Evolutionary conservation across 1,140 invertebrate species (phyloP).

Genomic region (Apis dorsata): DNA sequence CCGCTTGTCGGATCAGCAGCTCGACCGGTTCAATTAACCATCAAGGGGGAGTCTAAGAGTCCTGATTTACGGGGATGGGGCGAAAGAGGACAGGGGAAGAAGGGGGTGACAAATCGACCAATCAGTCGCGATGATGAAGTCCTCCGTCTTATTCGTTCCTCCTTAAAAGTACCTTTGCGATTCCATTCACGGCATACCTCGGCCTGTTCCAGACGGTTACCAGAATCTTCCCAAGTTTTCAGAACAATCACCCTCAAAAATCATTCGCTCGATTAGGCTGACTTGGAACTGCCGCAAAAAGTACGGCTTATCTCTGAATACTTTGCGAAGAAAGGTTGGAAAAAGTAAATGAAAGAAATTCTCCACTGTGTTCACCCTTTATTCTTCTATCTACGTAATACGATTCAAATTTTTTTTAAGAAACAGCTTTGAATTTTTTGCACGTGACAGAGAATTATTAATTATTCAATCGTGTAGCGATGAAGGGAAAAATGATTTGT

Average conservation of each 20-base stretch:
- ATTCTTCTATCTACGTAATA: too few relatives aligned
- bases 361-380: too few relatives aligned
- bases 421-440: too few relatives aligned
- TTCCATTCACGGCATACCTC: conserved; percentile 39
- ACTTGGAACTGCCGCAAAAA: conserved; percentile 51
- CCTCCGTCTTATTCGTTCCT: conserved; percentile 68
- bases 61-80: conserved; percentile 49
- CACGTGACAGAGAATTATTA: too few relatives aligned
- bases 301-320: conserved; percentile 32
- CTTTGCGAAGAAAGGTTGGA: not conserved
- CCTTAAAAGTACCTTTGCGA: conserved; percentile 53
- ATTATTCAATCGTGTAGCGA: too few relatives aligned
- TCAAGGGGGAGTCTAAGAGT: conserved; percentile 58
- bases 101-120: conserved; percentile 71
- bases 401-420: too few relatives aligned
- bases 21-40: conserved; percentile 67
- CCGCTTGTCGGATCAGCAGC: conserved; percentile 60
- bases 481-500: too few relatives aligned
- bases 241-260: conserved; percentile 69
- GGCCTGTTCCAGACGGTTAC: conserved; percentile 34
- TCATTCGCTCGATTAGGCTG: conserved; percentile 70
- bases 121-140: conserved; percentile 74
- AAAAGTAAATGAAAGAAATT: not conserved
- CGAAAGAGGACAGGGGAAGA: conserved; percentile 11
- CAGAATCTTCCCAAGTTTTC: conserved; percentile 56